Evolutionary conservation across 2,797 vertebrate genomes (phyloP), one percentile per base, ranked within the genome.

Genomic region (Ctenosaura bakeri): DNA sequence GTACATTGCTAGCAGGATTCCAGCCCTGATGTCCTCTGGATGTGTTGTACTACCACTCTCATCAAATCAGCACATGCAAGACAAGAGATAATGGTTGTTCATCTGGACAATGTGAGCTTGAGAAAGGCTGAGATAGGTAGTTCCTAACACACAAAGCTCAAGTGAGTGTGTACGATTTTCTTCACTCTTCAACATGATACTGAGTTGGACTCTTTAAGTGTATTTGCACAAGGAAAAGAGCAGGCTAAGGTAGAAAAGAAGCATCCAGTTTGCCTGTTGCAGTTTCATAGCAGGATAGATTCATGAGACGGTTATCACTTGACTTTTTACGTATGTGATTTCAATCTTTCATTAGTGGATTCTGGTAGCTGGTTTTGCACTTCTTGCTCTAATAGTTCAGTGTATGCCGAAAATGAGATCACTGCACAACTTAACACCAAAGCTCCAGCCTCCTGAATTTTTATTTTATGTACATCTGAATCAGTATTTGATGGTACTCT

Each of bases 401-500:
- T 24, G 14, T 50, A 87, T 59, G 62, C 52, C 86, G 71, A 59
- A 94, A 94, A 82, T 78, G 22, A 93, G 87, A 26, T 89, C 86
- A 32, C 8, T 0, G 0, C 89, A 26, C 90, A 92, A 91, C 54
- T 77, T 73, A 78, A 86, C 0, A 0, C 22, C 42, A 89, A 71
- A 56, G 52, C 90, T 78, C 85, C 54, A 77, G 81, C 54, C 93
- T 89, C 85, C 83, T 83, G 6, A 83, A n/a, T 14, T n/a, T 5
- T 2, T 89, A 56, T 4, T 73, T 88, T 90, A 90, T 90, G 78
- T 90, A 77, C 82, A 92, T 46, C 42, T 94, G 90, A 90, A 69
- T 59, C 94, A 92, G 95, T 94, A 92, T 92, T 89, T 89, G 90
- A 91, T 10, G 88, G 69, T 87, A 52, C 88, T 54, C 89, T 1